phyloP scores from a whole-genome alignment of 2,888 invertebrate genomes.

The Herminia tarsipennalis region DNA sequence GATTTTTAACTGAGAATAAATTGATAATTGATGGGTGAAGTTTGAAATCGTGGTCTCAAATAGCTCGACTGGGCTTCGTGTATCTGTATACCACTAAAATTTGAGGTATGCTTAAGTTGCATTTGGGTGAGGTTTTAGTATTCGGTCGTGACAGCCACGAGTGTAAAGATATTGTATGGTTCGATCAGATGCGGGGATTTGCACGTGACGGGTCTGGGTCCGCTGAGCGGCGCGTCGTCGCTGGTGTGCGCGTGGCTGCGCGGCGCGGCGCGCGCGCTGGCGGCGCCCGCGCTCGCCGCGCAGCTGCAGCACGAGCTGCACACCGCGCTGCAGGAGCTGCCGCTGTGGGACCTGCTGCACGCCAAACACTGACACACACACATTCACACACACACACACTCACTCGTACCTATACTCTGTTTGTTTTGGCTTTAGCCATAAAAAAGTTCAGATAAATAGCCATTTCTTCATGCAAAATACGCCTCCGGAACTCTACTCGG shows the following conservation, averaged over 20 bases:
- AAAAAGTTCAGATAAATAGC: too few species aligned
- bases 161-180: too few species aligned
- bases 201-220: constrained; percentile 77
- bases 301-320: constrained; percentile 68
- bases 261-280: constrained; percentile 57
- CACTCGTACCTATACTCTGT: not conserved
- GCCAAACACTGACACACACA: constrained; percentile 45
- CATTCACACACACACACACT: not conserved
- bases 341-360: constrained; percentile 70
- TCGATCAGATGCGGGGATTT: constrained; percentile 78
- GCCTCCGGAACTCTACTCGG: too few species aligned
- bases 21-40: too few species aligned
- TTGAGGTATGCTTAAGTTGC: too few species aligned
- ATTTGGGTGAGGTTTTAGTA: too few species aligned
- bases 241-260: constrained; percentile 53
- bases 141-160: too few species aligned
- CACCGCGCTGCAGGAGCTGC: constrained; percentile 66
- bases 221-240: constrained; percentile 59
- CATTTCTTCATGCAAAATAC: too few species aligned
- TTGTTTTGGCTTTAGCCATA: not conserved
- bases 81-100: too few species aligned
- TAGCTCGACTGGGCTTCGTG: too few species aligned
- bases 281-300: constrained; percentile 62
- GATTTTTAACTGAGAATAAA: too few species aligned
- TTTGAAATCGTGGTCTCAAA: too few species aligned